Conservation (phyloP, 1,140 invertebrate species). For the Drosophila sulfurigaster region DNA sequence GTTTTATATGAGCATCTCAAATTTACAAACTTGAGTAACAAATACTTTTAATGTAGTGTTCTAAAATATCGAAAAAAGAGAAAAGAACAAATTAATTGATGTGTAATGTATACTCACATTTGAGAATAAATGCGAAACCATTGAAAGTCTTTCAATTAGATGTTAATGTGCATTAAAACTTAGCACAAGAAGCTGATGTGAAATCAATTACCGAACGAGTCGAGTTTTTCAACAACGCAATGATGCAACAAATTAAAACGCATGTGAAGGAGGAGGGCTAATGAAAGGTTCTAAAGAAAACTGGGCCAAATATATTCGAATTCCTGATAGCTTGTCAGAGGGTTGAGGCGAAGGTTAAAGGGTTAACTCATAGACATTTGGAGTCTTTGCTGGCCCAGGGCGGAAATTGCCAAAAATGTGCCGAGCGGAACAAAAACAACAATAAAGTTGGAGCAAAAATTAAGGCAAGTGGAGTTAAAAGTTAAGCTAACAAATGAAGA, state of each 20-base stretch:
- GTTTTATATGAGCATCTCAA: too few relatives aligned
- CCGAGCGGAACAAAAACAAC: slow-evolving; percentile 65
- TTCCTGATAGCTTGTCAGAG: neutral
- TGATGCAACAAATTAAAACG: slow-evolving; percentile 79
- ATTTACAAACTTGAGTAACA: too few relatives aligned
- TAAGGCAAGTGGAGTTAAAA: slow-evolving; percentile 81
- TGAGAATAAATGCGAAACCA: neutral
- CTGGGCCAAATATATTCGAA: neutral
- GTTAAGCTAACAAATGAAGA: slow-evolving; percentile 80
- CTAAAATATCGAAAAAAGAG: too few relatives aligned
- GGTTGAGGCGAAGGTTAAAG: slow-evolving; percentile 1
- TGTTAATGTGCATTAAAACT: slow-evolving; percentile 71
- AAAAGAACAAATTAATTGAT: too few relatives aligned
- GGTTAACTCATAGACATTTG: slow-evolving; percentile 25
- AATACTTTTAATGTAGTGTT: too few relatives aligned
- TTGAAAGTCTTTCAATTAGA: slow-evolving; percentile 60
- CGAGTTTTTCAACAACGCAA: slow-evolving; percentile 53
- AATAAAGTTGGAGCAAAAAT: slow-evolving; percentile 70
- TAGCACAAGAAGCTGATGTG: slow-evolving; percentile 57
- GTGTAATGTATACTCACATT: too few relatives aligned
- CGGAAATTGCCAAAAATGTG: slow-evolving; percentile 79
- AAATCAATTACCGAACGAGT: slow-evolving; percentile 65
- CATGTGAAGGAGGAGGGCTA: slow-evolving; percentile 60
- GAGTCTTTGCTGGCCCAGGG: slow-evolving; percentile 40
- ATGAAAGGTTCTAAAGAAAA: slow-evolving; percentile 68